Base-by-base conservation (phyloP, 1,140 invertebrate species). In the Eupristina koningsbergeri region DNA sequence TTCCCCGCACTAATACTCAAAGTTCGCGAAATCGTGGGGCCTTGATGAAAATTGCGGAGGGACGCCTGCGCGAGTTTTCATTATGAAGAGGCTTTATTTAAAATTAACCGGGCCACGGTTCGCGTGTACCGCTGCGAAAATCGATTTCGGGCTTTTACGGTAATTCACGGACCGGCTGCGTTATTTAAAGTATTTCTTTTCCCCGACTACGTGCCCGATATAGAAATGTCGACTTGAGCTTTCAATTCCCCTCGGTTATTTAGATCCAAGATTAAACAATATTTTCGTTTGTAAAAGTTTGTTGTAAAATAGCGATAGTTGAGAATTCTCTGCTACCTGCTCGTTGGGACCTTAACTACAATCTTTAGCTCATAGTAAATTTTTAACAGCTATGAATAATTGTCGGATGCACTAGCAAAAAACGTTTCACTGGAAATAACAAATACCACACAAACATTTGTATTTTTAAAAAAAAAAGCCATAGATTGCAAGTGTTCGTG, bases 21-120 rank as follows among this genome's bases (percentile, higher is more conserved):
- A 19, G 53, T 26, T 58, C 87, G 86, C 84, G 82, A 86, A 88
- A 86, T 81, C 47, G 31, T 53, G 3, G 31, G n/a, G 34, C 76
- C 53, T 77, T n/a, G 50, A 61, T 61, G 53, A 36, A 77, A 77
- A 61, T 77, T 61, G 47, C 50, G 8, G 50, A 22, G n/a, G 53
- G 74, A 58, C 74, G 73, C n/a, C 29, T 26, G 34, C 19, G 31
- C 22, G 50, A 29, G 2, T 77, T 61, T 50, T 39, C 47, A 11
- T 58, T 76, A 53, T 31, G 26, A 31, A 74, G n/a, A 29, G n/a
- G 8, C 2, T 74, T 74, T 74, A 50, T 74, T 50, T 74, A 31
- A 74, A 50, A 74, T 74, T 74, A 74, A 74, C 31, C n/a, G 71
- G 9, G 39, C 39, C 26, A n/a, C 71, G 41, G 0, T 47, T 73